Conservation (phyloP, 2,797 vertebrate genomes). For the Rhodeus uyekii region DNA sequence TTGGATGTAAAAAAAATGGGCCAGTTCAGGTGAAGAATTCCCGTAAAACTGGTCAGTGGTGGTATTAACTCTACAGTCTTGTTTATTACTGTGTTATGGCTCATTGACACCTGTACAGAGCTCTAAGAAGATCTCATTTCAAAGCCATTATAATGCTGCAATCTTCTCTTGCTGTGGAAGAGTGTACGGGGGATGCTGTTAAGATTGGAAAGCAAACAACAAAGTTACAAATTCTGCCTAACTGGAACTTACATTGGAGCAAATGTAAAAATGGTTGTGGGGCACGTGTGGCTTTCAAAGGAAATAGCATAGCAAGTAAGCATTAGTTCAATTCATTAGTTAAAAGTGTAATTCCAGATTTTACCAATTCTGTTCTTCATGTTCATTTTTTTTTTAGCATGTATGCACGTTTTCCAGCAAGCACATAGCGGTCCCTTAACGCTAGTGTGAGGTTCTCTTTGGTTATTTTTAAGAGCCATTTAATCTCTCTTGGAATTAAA, state of each 20-base stretch:
- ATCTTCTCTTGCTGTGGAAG: background rate
- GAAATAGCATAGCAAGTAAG: too few species aligned
- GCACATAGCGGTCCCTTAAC: background rate
- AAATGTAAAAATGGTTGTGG: background rate
- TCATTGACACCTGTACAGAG: constrained; percentile 44
- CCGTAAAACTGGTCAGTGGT: constrained; percentile 39
- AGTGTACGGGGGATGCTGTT: background rate
- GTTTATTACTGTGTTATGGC: constrained; percentile 47
- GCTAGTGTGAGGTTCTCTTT: background rate
- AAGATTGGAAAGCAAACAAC: background rate
- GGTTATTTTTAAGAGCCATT: background rate
- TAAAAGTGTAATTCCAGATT: background rate
- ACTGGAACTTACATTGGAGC: background rate
- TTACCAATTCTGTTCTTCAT: background rate
- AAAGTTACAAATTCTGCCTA: background rate
- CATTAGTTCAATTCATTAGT: too few species aligned
- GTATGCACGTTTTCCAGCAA: background rate
- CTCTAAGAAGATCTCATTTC: constrained; percentile 46
- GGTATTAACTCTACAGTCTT: constrained; percentile 34
- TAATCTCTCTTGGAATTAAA: background rate
- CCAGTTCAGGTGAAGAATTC: constrained; percentile 11
- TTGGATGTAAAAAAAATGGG: background rate
- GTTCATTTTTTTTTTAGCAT: constrained; percentile 5
- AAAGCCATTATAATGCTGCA: constrained; percentile 32
- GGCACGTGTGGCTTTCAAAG: background rate